Evolutionary conservation across 2,113 vertebrate species (phyloP), one percentile per base, ranked within the genome.

Genomic region (Potamarius usumacintae): DNA sequence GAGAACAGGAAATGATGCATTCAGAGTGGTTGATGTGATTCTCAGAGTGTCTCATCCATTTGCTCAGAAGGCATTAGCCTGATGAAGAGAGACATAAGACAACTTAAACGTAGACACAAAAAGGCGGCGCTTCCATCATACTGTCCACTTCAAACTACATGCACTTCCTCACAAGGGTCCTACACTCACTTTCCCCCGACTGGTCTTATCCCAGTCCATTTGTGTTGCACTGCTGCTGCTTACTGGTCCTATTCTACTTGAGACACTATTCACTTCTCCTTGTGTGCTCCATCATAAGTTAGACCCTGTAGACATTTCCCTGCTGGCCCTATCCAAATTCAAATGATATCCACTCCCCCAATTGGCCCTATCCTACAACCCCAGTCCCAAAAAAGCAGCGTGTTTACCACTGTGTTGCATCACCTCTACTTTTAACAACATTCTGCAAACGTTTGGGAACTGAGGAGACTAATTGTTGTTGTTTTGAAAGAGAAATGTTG

Each of bases 1-100:
- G 34, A 17, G 52, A 88, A 79, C 30, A 85, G 82, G 81, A 88
- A 67, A 76, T 34, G 11, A 34, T 90, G 78, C 50, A 53, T 87
- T 85, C 79, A 76, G 57, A 74, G 83, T 65, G 53, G 83, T 69
- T 53, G 60, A 76, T 85, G 79, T 82, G 71, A 85, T 82, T 77
- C 88, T 62, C 25, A 20, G 85, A 85, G 83, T 78, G 82, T 55
- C 15, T 30, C 87, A 90, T 87, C 34, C 52, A 86, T 89, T 86
- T 65, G 25, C 55, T 79, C 11, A 62, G 69, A 76, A 60, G 69
- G 30, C 78, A 85, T 86, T 69, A 57, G 30, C 48, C 87, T 87
- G 79, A 90, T 90, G 67, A 86, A 88, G 76, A 83, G 85, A 87
- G 55, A 74, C 15, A 74, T 87, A 69, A 71, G 42, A 48, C 65